phyloP scores from a whole-genome alignment of 2,888 invertebrate species.

The Nomada fabriciana region DNA sequence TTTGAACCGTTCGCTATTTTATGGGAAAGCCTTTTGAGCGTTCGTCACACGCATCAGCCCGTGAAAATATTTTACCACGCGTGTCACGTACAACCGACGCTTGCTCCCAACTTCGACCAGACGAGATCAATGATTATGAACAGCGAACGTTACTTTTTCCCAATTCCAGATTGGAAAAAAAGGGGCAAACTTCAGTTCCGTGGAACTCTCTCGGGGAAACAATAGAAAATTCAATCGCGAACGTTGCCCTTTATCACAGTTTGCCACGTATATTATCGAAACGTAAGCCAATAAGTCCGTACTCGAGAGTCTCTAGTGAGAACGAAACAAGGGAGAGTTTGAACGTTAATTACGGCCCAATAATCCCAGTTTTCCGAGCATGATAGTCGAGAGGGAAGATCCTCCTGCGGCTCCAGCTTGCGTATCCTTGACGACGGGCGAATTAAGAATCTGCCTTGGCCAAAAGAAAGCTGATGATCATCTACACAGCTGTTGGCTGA shows the following conservation, averaged over 20 bases:
- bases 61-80: slow-evolving; percentile 26
- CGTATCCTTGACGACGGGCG: slow-evolving; percentile 66
- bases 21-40: no score
- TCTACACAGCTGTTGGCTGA: background rate
- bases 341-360: slow-evolving; percentile 68
- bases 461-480: background rate
- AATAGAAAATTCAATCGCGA: slow-evolving; percentile 26
- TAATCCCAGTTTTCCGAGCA: slow-evolving; percentile 56
- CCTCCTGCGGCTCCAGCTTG: background rate
- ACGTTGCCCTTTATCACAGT: slow-evolving; percentile 32
- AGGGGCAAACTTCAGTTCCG: background rate
- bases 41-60: background rate
- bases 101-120: background rate
- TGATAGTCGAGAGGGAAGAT: slow-evolving; percentile 26
- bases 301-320: slow-evolving; percentile 12
- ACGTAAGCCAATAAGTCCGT: slow-evolving; percentile 66
- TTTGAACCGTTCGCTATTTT: no score
- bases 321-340: slow-evolving; percentile 6
- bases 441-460: slow-evolving; percentile 65
- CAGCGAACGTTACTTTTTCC: no score
- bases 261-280: slow-evolving; percentile 62
- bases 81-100: background rate
- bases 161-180: no score
- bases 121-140: background rate
- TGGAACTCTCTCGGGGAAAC: background rate